Base-by-base conservation (phyloP, 2,113 vertebrate species). In the Ciconia maguari region DNA sequence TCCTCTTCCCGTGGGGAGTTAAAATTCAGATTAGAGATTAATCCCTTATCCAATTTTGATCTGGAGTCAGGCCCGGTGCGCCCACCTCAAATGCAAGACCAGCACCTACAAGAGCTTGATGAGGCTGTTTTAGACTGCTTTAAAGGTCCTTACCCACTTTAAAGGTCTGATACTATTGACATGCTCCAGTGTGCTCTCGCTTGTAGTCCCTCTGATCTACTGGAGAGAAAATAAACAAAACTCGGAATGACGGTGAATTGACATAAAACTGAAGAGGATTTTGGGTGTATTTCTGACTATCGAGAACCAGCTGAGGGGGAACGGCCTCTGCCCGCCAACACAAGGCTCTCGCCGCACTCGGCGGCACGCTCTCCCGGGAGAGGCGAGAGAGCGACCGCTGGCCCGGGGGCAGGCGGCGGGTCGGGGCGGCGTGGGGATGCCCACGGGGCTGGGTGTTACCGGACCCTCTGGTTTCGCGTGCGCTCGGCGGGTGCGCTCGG, bases 271-370 rank as follows among this genome's bases (percentile, higher is more conserved):
- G 3, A 46, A 18, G 22, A 11, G 42, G 52, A 20, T 41, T 19
- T 38, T 5, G 16, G 49, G 52, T 3, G 8, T 41, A 3, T 41
- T 72, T 76, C 48, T 48, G 29, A 41, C 22, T 29, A 38, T 61
- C 2, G 61, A n/a, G 30, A 42, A 8, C 4, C 5, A 14, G 29
- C 0, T 3, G 14, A 9, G 11, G 10, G 8, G 20, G 12, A 32
- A 11, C 1, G 21, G 25, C 3, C 19, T 4, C 38, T 9, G 60
- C 13, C 27, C 21, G 7, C 21, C 64, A 3, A 11, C 8, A 3
- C 55, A 3, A 4, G 11, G 25, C 48, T 44, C 55, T 12, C 9
- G 7, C 55, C 11, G 42, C 42, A 1, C 46, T 11, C 5, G 4
- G 36, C 55, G 11, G 16, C 29, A 3, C 17, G 32, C 52, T 7